These are phyloP conservation scores for Engystomops pustulosus DNA, from an alignment of 2,113 vertebrate genomes.

Conservation along the genomic window DNA sequence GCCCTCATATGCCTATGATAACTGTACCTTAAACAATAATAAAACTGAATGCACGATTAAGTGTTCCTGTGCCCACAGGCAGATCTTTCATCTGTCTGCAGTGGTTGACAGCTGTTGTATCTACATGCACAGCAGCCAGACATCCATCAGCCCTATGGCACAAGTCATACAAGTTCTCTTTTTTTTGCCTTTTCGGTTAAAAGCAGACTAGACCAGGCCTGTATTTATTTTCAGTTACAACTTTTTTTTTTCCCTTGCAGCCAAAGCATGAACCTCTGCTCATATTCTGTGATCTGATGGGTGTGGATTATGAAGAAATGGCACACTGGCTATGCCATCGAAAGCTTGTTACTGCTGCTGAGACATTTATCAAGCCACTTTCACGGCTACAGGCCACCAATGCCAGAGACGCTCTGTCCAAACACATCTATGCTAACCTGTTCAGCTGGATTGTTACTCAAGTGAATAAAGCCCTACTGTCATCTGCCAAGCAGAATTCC, in stretches of 20 bases:
- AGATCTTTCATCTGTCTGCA: neutral
- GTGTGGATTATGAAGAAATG: conserved; percentile 94
- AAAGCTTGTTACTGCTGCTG: conserved; percentile 90
- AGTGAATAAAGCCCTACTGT: conserved; percentile 91
- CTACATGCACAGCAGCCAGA: too few relatives aligned
- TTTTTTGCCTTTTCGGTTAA: too few relatives aligned
- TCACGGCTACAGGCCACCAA: conserved; percentile 93
- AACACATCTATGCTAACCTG: conserved; percentile 97
- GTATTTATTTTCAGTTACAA: neutral
- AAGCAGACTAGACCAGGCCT: too few relatives aligned
- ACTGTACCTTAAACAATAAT: too few relatives aligned
- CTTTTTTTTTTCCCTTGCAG: conserved; percentile 67
- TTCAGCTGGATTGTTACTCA: conserved; percentile 98
- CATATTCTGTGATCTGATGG: conserved; percentile 93
- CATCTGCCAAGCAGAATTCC: conserved; percentile 90
- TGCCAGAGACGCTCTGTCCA: conserved; percentile 92
- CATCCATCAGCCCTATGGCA: too few relatives aligned
- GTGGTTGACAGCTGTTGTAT: too few relatives aligned
- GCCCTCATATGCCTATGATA: too few relatives aligned
- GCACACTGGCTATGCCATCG: conserved; percentile 96
- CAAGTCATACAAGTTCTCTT: too few relatives aligned
- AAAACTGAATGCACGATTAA: too few relatives aligned
- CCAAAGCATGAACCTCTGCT: conserved; percentile 87
- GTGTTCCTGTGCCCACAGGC: too few relatives aligned
- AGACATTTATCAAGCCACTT: conserved; percentile 95